Conservation (phyloP, 2,113 vertebrate species). For the Micronisus gabar region DNA sequence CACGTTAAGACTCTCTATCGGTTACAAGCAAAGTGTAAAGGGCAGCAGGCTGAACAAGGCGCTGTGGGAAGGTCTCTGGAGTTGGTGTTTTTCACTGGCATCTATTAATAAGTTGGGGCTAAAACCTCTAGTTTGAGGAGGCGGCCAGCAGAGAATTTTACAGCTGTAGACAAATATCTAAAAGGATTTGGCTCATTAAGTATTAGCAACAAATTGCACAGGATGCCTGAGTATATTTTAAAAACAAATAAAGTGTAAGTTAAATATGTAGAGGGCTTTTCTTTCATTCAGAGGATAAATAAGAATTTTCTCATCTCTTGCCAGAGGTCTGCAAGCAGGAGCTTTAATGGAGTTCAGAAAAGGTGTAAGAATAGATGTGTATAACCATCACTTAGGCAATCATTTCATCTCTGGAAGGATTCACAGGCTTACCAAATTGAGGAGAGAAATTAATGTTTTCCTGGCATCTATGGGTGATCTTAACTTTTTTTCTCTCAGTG, state of each 20-base stretch:
- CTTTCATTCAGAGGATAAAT: not conserved
- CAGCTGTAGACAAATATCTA: slow-evolving; percentile 18
- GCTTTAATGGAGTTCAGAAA: not conserved
- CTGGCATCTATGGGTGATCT: not conserved
- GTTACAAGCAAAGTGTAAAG: slow-evolving; percentile 29
- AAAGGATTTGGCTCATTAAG: slow-evolving; percentile 47
- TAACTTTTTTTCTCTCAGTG: not conserved
- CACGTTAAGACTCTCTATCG: not conserved
- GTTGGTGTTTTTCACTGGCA: not conserved
- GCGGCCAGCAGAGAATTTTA: slow-evolving; percentile 30
- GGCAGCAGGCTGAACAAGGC: not conserved
- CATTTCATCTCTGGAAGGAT: not conserved
- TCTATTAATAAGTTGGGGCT: slow-evolving; percentile 18
- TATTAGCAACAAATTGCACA: not conserved
- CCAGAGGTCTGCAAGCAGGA: not conserved
- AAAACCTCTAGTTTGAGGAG: slow-evolving; percentile 23
- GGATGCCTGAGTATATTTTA: slow-evolving; percentile 8
- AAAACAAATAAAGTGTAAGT: slow-evolving; percentile 25
- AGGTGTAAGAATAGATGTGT: not conserved
- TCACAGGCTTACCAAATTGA: not conserved
- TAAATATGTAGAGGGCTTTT: slow-evolving; percentile 29
- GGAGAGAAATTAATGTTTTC: not conserved
- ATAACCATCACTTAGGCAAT: not conserved
- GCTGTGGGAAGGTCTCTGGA: not conserved
- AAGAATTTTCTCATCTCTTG: not conserved